Conservation (phyloP, 2,888 invertebrate species). For the Steromphala cineraria region DNA sequence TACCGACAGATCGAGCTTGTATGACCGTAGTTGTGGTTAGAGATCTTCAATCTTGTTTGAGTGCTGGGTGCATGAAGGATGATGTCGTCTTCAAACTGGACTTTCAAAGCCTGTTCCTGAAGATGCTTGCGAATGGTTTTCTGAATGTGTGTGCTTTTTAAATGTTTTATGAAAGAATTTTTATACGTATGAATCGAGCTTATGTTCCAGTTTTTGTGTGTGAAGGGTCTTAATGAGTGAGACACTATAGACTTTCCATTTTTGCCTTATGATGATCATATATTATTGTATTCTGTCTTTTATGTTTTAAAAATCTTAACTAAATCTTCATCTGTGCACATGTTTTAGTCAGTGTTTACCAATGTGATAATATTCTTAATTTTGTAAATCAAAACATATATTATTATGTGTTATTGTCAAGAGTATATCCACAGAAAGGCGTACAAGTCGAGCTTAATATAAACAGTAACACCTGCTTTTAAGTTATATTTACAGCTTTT, state of each 20-base stretch:
- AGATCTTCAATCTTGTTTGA: neutral
- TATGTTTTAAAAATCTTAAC: neutral
- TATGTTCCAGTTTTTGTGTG: neutral
- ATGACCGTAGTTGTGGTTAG: constrained; percentile 23
- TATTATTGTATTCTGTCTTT: neutral
- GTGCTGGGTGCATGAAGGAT: neutral
- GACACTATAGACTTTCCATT: constrained; percentile 1
- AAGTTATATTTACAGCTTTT: too few relatives aligned
- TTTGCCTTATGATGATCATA: neutral
- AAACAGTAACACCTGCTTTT: too few relatives aligned
- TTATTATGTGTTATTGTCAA: neutral
- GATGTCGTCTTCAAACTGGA: neutral
- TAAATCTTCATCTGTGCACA: neutral
- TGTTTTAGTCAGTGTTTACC: neutral
- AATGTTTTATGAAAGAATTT: neutral
- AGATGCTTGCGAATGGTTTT: neutral
- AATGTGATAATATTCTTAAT: neutral
- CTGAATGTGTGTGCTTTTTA: neutral
- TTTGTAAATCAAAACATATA: neutral
- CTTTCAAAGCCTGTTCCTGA: neutral
- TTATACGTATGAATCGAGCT: neutral
- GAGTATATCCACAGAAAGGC: too few relatives aligned
- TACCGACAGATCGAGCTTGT: constrained; percentile 91
- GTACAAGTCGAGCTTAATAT: too few relatives aligned
- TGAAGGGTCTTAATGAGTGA: neutral